Evolutionary conservation across 2,888 invertebrate genomes (phyloP), one percentile per base, ranked within the genome.

Genomic region (Parnassius mnemosyne): DNA sequence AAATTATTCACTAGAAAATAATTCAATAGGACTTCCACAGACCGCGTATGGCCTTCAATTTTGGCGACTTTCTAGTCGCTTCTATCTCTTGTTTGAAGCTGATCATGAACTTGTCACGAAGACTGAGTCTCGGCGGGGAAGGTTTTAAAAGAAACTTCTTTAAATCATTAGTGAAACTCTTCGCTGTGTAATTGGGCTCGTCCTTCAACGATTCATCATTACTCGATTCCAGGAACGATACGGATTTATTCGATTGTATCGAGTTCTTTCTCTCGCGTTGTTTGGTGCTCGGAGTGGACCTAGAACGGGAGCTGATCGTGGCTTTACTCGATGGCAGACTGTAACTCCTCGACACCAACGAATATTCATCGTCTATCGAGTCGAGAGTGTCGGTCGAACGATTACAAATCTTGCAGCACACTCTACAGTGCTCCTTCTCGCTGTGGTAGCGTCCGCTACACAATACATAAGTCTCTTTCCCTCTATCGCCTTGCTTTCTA

Each of bases 91-190:
- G 90, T 60, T 89, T 91, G 74, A 92, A 85, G 69, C 92, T 91
- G 10, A 79, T 88, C 57, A 92, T 83, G 71, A 92, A 89, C 66
- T 92, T 92, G 65, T 92, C 91, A 3, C 89, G 81, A 47, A 92
- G 74, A 69, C 91, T 92, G 43, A 85, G 79, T 13, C 89, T 74
- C 11, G 91, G 90, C 58, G 92, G 76, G 54, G 89, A 78, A 12
- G 92, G 92, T 63, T 86, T 88, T 57, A 92, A 69, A 1, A 92
- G 74, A 66, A 92, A 92, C 78, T 83, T 85, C 72, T 92, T 92
- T 66, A 92, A 71, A 68, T 92, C 92, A 65, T 92, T 91, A 7
- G 92, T 92, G 73, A 92, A 92, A 71, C 91, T 92, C 68, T 87
- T 91, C 7, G 92, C 92, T 12, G 92, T 92, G 65, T 92, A 92